Evolutionary conservation across 2,888 invertebrate species (phyloP).

Genomic region (Acanthacorydalis orientalis): DNA sequence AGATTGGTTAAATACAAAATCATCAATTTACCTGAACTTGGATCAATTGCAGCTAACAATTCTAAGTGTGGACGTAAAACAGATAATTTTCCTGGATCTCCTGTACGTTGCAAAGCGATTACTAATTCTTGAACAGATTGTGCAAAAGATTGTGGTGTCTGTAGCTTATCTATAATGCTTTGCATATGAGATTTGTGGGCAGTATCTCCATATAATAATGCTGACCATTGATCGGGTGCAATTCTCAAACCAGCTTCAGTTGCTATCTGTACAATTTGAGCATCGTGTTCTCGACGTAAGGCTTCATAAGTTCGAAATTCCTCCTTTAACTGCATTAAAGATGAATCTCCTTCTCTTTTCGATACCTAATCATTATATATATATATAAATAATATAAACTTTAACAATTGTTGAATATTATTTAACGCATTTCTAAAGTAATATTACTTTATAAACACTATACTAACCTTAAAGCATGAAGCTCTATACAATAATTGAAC

Average conservation of each 20-base stretch:
- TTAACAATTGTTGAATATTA: background rate
- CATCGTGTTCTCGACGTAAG: conserved; percentile 86
- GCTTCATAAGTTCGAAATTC: conserved; percentile 93
- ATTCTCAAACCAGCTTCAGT: conserved; percentile 93
- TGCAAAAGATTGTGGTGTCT: conserved; percentile 84
- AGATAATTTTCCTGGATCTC: conserved; percentile 70
- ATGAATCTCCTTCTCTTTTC: conserved; percentile 91
- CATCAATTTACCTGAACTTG: conserved; percentile 48
- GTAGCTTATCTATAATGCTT: conserved; percentile 75
- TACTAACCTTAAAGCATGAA: conserved; percentile 84
- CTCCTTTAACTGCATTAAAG: conserved; percentile 93
- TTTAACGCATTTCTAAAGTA: conserved; percentile 4
- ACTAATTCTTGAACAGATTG: conserved; percentile 82
- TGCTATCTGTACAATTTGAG: conserved; percentile 96
- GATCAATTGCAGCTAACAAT: conserved; percentile 71
- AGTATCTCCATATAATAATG: conserved; percentile 87
- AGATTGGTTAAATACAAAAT: background rate
- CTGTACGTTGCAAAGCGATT: conserved; percentile 75
- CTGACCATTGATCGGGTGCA: conserved; percentile 97
- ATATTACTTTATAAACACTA: background rate
- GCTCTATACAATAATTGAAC: conserved; percentile 95
- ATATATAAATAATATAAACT: background rate
- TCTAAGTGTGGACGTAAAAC: conserved; percentile 66
- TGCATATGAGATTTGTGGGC: conserved; percentile 97
- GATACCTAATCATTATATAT: conserved; percentile 45